Base-by-base conservation (phyloP, 1,140 invertebrate species). In the Archivesica marissinica region DNA sequence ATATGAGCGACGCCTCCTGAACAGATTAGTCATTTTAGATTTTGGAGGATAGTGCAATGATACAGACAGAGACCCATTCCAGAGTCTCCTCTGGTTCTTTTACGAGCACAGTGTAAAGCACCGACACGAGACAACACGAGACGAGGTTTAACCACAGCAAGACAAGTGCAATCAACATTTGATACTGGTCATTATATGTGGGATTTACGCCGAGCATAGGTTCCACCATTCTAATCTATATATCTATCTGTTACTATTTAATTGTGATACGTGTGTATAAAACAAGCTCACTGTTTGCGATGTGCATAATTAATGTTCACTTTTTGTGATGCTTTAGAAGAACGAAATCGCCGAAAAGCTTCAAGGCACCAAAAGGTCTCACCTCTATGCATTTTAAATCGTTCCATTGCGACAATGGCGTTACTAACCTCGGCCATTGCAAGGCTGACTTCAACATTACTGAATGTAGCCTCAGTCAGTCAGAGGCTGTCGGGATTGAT, bases 401-500 rank as follows among this genome's bases (percentile, higher is more conserved):
- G n/a, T 66, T 83, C 20, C 25, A 30, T n/a, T 83, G 80, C 47
- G 38, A 23, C 9, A 25, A 38, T 15, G 28, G 13, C 1, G 78
- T 30, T 20, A 56, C 68, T 4, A 83, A 83, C 17, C 35, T 83
- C 7, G 80, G 80, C 23, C 39, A 75, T 13, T 83, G 80, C 38
- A 38, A 9, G 1, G 54, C 52, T 28, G 52, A 75, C 50, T 74
- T 47, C 17, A 72, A 74, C 38, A 35, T 83, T 6, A 72, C 68
- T 1, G 54, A 59, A 38, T 83, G 80, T 28, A 61, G 54, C 28
- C 25, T 20, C 3, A 47, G 13, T 15, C 30, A 30, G 9, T 66
- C 50, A 2, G 17, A 70, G 9, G 79, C 79, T 41, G 80, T 83
- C 2, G 80, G 80, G 35, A 75, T 83, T 3, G 80, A 83, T 28